Percentiles rank a stretch among this genome's conserved stretches.
phyloP scores from a whole-genome alignment of 2,113 vertebrate genomes.

The Neofelis nebulosa region DNA sequence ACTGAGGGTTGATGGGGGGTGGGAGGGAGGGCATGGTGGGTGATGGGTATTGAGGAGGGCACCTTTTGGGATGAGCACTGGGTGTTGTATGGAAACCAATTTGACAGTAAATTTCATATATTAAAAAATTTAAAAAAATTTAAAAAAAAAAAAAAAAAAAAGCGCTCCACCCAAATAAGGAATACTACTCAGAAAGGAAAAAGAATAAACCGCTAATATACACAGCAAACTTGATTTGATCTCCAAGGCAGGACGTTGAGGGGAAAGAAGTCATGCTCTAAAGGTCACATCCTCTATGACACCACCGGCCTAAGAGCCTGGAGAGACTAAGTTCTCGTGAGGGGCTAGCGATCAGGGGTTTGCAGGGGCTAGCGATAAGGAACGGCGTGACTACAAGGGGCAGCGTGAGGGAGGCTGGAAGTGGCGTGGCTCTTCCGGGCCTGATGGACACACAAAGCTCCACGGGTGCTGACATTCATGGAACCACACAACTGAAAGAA shows the following conservation, averaged over 20 bases:
- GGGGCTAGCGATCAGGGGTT: too few species aligned
- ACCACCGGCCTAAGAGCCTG: rapidly evolving
- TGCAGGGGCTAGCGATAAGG: not conserved
- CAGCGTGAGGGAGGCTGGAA: rapidly evolving
- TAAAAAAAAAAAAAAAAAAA: too few species aligned
- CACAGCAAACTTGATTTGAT: not conserved
- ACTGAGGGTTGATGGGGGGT: too few species aligned
- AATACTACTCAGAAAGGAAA: not conserved
- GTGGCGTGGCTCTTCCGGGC: rapidly evolving
- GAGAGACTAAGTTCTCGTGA: not conserved
- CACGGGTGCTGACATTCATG: rapidly evolving
- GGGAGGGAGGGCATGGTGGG: too few species aligned
- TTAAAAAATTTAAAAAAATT: too few species aligned
- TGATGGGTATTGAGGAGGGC: too few species aligned
- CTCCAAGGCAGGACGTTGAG: not conserved
- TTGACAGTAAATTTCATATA: too few species aligned
- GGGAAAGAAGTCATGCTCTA: not conserved
- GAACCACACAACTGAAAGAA: not conserved
- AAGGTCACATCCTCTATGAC: not conserved
- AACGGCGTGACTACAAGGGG: not conserved
- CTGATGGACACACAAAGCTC: not conserved
- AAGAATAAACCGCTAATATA: not conserved
- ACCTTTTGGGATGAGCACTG: too few species aligned
- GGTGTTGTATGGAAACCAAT: too few species aligned
- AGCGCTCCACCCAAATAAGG: not conserved